Base-by-base conservation (phyloP, 2,113 vertebrate species). In the Sinocyclocheilus anshuiensis region DNA sequence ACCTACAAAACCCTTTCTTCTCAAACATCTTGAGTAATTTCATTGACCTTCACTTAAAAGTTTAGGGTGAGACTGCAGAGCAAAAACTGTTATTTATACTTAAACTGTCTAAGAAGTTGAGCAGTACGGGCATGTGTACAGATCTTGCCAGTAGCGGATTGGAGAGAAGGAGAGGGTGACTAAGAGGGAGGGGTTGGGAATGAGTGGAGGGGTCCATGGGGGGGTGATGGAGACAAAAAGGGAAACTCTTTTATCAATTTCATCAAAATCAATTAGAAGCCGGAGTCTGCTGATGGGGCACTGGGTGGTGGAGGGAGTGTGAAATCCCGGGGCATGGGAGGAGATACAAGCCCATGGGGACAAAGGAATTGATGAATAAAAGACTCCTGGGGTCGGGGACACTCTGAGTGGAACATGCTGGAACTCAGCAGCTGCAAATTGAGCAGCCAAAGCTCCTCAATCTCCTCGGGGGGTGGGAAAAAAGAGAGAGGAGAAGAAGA, bases 221-320 rank as follows among this genome's bases (percentile, higher is more conserved):
- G 84, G 86, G 77, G 86, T 50, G 80, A 81, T 48, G 88, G 84
- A 84, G 36, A 83, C 78, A 72, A 74, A 85, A 84, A 89, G 29
- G 57, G 76, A 90, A 57, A 74, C 63, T 26, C 87, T 71, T 92
- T 75, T 74, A 84, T 84, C 82, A 84, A 59, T 84, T 84, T 84
- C 82, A 75, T 84, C 82, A 85, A 92, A 94, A 94, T 95, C 94
- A 94, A 94, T 95, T 95, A 94, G 90, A 92, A 91, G 87, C 90
- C 92, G 87, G 24, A 88, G 92, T 90, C 91, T 92, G 91, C 92
- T 92, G 59, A 90, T 57, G 91, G 93, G 92, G 85, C 87, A 89
- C 91, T 92, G 92, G 87, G 86, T 69, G 87, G 90, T 91, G 91
- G 91, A 90, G 91, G 71, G 80, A 88, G 29, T 79, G 91, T 89